A percentile compares a stretch with the other conserved stretches of the same genome.
These are phyloP conservation scores for Pongo pygmaeus DNA, from an alignment of 2,113 vertebrate species.

Conservation along the genomic window DNA sequence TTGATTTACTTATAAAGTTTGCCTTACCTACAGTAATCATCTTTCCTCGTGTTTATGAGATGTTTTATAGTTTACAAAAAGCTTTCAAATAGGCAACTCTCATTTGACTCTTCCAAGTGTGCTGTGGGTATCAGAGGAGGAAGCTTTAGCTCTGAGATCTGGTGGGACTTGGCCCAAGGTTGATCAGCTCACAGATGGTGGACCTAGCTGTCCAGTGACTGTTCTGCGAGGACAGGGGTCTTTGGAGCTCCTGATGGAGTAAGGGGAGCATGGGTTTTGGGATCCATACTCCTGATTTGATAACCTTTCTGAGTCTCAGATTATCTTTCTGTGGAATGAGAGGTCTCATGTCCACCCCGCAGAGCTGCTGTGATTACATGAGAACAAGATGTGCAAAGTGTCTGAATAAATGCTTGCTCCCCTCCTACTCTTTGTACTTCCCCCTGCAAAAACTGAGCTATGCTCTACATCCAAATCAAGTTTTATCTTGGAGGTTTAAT, in stretches of 20 bases:
- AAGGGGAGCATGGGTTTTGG: background rate
- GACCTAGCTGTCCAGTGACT: background rate
- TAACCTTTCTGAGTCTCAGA: background rate
- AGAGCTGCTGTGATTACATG: background rate
- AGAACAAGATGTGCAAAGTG: background rate
- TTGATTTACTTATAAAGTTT: slow-evolving; percentile 23
- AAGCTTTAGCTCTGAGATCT: background rate
- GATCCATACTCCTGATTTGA: background rate
- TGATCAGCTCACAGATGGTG: background rate
- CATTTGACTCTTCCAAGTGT: background rate
- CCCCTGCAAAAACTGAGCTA: background rate
- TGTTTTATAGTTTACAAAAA: background rate
- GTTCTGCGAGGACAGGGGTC: background rate
- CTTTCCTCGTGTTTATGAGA: background rate
- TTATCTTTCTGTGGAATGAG: background rate
- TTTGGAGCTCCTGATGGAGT: background rate
- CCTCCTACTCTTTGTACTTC: background rate
- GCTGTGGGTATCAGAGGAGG: background rate
- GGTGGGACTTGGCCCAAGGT: background rate
- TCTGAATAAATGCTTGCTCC: too few species aligned
- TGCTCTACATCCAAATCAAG: background rate
- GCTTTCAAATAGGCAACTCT: background rate
- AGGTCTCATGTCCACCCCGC: background rate
- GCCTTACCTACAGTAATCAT: background rate
- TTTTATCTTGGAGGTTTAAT: background rate